Evolutionary conservation across 2,888 invertebrate species (phyloP).

Genomic region (Trileptium ribeirensis): DNA sequence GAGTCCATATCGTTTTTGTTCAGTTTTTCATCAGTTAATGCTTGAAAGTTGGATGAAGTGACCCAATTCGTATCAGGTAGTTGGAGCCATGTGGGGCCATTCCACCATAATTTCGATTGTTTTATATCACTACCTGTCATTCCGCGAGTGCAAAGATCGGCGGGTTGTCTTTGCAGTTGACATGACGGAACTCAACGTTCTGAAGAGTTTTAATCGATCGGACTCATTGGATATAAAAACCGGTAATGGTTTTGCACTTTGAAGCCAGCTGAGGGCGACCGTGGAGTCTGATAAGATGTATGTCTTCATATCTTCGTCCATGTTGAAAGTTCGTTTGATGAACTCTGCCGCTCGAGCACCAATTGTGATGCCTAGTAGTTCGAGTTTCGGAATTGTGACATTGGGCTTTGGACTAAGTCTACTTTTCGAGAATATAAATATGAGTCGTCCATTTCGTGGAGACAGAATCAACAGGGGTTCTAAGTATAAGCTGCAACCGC

Average conservation of each 20-base stretch:
- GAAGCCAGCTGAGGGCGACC: conserved; percentile 36
- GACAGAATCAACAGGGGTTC: neutral
- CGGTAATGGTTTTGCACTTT: conserved; percentile 6
- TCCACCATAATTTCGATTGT: conserved; percentile 36
- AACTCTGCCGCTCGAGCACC: neutral
- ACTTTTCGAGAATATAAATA: neutral
- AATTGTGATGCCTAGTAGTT: neutral
- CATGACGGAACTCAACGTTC: no score
- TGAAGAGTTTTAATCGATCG: no score
- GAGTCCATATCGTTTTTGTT: no score
- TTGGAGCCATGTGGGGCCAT: conserved; percentile 37
- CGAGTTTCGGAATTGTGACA: neutral
- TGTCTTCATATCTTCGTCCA: neutral
- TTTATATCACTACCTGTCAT: conserved; percentile 25
- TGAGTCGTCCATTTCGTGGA: no score
- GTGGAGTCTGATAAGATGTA: conserved; percentile 34
- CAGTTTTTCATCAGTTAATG: no score
- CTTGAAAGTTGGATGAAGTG: no score
- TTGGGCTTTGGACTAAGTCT: neutral
- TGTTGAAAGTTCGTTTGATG: neutral
- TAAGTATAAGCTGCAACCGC: conserved; percentile 34
- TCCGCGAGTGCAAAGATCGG: conserved; percentile 41
- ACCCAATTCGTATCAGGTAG: no score
- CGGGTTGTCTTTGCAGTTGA: no score
- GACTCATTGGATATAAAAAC: conserved; percentile 39